These are phyloP conservation scores for Gastrophryne carolinensis DNA, from an alignment of 2,797 vertebrate genomes.

Conservation along the genomic window DNA sequence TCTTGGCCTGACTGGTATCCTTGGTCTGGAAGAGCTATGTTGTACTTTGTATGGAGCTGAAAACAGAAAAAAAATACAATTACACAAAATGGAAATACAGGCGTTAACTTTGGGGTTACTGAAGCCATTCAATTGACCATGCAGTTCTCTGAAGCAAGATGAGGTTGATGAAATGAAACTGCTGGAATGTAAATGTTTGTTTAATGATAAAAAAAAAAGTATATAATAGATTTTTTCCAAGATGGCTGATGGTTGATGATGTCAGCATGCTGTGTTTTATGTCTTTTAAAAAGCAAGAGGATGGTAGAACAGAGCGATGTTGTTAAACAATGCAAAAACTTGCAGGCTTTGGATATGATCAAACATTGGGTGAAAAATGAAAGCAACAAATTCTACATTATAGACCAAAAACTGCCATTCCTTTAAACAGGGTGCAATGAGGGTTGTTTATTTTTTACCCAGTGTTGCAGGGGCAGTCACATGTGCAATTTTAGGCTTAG, in stretches of 20 bases:
- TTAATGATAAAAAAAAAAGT: conserved; percentile 28
- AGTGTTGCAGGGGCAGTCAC: conserved; percentile 61
- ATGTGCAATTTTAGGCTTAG: conserved; percentile 60
- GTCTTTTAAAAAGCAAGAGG: conserved; percentile 37
- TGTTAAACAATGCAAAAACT: conserved; percentile 16
- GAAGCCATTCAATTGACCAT: conserved; percentile 30
- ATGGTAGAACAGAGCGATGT: conserved; percentile 3
- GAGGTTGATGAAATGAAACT: conserved; percentile 11
- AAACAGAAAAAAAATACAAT: conserved; percentile 57
- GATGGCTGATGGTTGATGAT: conserved; percentile 20
- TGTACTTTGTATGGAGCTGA: conserved; percentile 64
- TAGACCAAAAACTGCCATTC: conserved; percentile 35
- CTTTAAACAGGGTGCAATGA: background rate
- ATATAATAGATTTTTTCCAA: conserved; percentile 23
- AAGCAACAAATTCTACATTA: background rate
- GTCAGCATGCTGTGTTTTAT: conserved; percentile 22
- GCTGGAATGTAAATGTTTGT: conserved; percentile 42
- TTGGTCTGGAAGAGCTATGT: conserved; percentile 63
- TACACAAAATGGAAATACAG: background rate
- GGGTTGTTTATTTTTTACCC: conserved; percentile 64
- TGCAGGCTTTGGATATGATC: conserved; percentile 32
- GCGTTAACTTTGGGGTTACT: background rate
- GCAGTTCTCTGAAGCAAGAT: conserved; percentile 42
- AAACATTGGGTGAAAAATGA: conserved; percentile 14
- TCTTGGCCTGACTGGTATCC: conserved; percentile 57